Conservation (phyloP, 2,113 vertebrate genomes). For the Sinocyclocheilus anshuiensis region DNA sequence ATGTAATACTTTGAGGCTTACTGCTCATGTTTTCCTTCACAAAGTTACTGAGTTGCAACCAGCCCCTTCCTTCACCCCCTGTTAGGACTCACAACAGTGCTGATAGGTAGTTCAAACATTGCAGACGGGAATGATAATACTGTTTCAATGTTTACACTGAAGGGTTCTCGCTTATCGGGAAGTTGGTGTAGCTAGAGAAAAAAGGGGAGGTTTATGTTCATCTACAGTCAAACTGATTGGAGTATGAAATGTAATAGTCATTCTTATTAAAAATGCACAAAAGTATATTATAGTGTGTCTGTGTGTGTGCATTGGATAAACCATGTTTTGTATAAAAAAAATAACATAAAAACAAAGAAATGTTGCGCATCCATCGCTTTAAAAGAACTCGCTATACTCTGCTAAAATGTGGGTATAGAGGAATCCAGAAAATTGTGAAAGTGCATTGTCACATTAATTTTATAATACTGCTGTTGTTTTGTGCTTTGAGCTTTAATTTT, state of each 20-base stretch:
- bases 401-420: background rate
- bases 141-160: background rate
- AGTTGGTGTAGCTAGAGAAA: background rate
- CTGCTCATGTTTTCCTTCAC: background rate
- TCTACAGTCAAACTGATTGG: background rate
- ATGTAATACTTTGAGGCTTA: background rate
- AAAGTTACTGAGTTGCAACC: background rate
- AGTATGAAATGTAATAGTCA: background rate
- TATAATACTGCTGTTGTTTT: background rate
- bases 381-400: background rate
- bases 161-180: background rate
- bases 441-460: background rate
- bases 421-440: background rate
- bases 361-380: too few species aligned
- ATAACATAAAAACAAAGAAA: background rate
- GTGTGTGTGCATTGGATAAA: background rate
- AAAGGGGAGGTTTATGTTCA: background rate
- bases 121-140: background rate
- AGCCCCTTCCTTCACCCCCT: background rate
- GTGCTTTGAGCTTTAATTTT: too few species aligned
- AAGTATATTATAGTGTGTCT: background rate
- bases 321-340: background rate
- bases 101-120: constrained; percentile 32
- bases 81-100: constrained; percentile 14
- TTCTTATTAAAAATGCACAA: background rate